Conservation (phyloP, 2,113 vertebrate species). For the Anser cygnoides region DNA sequence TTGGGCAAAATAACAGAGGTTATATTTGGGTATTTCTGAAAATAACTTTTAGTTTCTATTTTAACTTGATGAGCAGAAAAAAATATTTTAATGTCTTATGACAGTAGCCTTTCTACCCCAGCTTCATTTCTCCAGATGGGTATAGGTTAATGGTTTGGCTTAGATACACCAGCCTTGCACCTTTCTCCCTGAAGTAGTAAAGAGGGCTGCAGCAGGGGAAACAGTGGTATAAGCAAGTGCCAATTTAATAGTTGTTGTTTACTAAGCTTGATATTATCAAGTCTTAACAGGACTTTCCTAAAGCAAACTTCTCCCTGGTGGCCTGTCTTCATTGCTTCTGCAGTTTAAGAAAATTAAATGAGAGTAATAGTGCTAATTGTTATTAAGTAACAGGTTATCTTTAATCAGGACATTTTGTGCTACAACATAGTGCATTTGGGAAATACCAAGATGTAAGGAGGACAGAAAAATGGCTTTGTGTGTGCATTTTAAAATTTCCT, state of each 20-base stretch:
- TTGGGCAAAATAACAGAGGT: background rate
- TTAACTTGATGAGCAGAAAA: background rate
- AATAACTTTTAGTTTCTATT: background rate
- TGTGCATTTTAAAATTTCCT: background rate
- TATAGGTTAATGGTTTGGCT: background rate
- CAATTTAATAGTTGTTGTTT: background rate
- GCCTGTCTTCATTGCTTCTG: background rate
- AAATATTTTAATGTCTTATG: background rate
- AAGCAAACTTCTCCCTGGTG: background rate
- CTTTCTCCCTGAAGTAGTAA: background rate
- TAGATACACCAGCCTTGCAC: background rate
- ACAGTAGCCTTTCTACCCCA: background rate
- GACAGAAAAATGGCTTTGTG: background rate
- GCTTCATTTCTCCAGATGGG: background rate
- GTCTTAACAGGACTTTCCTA: background rate
- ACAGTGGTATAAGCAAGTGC: background rate
- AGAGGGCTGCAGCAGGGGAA: background rate
- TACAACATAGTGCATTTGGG: accelerated
- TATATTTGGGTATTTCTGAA: background rate
- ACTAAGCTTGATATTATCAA: background rate
- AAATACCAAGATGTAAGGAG: background rate
- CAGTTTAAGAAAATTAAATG: background rate
- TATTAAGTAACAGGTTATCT: background rate
- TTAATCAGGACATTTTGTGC: background rate
- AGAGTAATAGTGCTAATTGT: background rate